Evolutionary conservation across 2,797 vertebrate species (phyloP), one percentile per base, ranked within the genome.

Genomic region (Ciconia nigra): DNA sequence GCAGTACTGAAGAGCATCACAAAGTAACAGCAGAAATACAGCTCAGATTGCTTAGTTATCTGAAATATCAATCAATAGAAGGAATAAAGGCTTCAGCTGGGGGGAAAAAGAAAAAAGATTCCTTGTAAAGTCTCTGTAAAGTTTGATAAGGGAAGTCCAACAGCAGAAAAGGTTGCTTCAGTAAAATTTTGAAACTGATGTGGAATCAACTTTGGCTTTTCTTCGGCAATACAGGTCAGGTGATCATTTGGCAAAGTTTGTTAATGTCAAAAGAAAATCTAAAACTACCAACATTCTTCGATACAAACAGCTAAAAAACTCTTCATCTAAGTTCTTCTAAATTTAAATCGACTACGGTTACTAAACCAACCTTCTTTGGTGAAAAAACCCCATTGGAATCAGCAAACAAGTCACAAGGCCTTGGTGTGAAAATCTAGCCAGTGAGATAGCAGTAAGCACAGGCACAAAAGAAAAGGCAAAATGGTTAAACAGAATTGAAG

Each of bases 341-440:
- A 91, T 62, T 79, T 87, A 95, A 80, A 91, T 89, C 81, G 69
- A 91, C 89, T 91, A 97, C 62, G 2, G 61, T 77, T n/a, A 72
- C 95, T 93, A 91, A 94, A 99, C 99, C 98, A 99, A 99, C 99
- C 99, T 99, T 99, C 98, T 99, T 99, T 15, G 99, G 99, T 96
- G 99, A 99, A 98, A 99, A 99, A 90, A 99, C 99, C 98, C 99
- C 99, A 97, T 97, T 98, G 98, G 99, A 99, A 97, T 99, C 99
- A 97, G 99, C 96, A 98, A 98, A 99, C 97, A 99, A 98, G 98
- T 99, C 99, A 97, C 98, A 99, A 95, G 99, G 98, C 98, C 98
- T 99, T 98, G 98, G 98, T 98, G 95, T 96, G 95, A 99, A 99
- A 98, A 98, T 98, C 98, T 99, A 98, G 98, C 94, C 98, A 96